These are phyloP conservation scores for Ctenoplectra terminalis DNA, from an alignment of 1,140 invertebrate species.

Conservation along the genomic window DNA sequence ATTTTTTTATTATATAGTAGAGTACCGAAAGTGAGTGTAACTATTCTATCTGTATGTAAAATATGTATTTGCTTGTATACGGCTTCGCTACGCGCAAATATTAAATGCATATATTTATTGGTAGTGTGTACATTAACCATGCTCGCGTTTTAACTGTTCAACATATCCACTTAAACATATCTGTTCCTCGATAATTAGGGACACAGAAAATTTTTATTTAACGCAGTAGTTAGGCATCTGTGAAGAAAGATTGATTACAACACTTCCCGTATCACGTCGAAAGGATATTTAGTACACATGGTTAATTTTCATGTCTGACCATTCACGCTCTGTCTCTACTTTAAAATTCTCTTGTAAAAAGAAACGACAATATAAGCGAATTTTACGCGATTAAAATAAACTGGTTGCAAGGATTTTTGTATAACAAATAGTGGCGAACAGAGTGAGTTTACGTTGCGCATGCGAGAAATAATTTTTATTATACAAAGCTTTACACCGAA, in stretches of 20 bases:
- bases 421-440: neutral
- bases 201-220: neutral
- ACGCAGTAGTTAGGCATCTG: neutral
- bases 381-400: neutral
- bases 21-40: neutral
- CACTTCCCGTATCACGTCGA: neutral
- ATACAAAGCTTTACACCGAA: neutral
- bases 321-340: slow-evolving; percentile 22
- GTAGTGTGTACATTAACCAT: neutral
- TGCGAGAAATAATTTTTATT: neutral
- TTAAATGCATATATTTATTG: neutral
- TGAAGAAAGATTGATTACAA: too few relatives aligned
- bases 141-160: neutral
- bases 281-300: too few relatives aligned
- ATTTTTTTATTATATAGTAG: neutral
- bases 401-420: neutral
- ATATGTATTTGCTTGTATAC: neutral
- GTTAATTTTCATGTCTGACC: neutral
- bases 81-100: neutral
- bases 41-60: neutral
- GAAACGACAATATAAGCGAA: neutral
- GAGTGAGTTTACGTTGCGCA: neutral
- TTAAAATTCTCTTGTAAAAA: neutral
- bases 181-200: neutral
- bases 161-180: slow-evolving; percentile 13